Percentiles rank a stretch among this genome's conserved stretches.
Conservation (phyloP, 2,113 vertebrate genomes). For the Pica pica region DNA sequence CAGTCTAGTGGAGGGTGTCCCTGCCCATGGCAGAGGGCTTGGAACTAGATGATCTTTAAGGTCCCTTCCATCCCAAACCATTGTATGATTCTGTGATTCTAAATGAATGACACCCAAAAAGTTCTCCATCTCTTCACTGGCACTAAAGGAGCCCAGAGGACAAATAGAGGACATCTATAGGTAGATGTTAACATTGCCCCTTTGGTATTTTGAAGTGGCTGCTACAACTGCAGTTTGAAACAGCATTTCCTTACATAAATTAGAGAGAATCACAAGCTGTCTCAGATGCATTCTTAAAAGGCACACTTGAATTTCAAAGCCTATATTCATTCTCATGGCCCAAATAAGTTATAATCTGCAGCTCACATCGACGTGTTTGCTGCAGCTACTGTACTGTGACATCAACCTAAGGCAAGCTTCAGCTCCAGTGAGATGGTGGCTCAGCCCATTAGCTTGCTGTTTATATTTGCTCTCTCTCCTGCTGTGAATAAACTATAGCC, state of each 20-base stretch:
- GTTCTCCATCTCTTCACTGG: background rate
- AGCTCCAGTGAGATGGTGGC: background rate
- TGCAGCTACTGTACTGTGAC: conserved; percentile 17
- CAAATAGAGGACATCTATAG: background rate
- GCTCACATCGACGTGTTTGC: background rate
- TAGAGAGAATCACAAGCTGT: background rate
- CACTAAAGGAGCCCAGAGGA: background rate
- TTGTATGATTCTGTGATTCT: background rate
- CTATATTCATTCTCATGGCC: background rate
- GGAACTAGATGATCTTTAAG: background rate
- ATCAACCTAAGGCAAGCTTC: conserved; percentile 1
- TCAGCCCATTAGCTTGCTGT: conserved; percentile 54
- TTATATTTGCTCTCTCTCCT: conserved; percentile 44
- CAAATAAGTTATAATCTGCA: background rate
- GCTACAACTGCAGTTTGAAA: background rate
- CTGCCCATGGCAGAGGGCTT: background rate
- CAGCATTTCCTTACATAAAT: background rate
- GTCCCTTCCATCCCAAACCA: background rate
- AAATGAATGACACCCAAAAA: background rate
- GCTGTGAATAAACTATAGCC: conserved; percentile 39
- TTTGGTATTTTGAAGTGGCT: background rate
- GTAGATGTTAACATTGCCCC: background rate
- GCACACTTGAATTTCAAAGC: background rate
- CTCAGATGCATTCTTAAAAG: background rate
- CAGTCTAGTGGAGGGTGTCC: fast-evolving